Evolutionary conservation across 2,797 vertebrate species (phyloP).

Genomic region (Oophaga sylvatica): DNA sequence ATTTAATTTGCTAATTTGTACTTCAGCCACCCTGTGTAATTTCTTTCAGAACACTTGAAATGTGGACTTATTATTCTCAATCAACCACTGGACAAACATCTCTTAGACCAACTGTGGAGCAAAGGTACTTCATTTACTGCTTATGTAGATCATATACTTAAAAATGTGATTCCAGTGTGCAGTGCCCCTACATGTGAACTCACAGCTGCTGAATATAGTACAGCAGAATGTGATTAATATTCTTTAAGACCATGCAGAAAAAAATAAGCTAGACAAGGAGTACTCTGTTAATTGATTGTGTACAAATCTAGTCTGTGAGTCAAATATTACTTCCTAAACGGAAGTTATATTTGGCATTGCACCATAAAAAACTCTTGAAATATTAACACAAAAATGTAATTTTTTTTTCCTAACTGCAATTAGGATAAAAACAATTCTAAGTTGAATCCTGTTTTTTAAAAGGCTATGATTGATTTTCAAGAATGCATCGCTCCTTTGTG

Average conservation of each 20-base stretch:
- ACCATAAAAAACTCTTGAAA: neutral
- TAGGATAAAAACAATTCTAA: no score
- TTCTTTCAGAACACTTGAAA: constrained; percentile 45
- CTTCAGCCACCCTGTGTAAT: neutral
- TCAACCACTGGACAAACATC: constrained; percentile 42
- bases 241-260: neutral
- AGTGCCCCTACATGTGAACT: neutral
- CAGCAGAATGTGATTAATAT: neutral
- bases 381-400: no score
- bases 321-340: neutral
- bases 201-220: neutral
- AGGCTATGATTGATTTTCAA: no score
- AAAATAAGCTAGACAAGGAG: neutral
- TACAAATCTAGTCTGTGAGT: neutral
- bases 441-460: no score
- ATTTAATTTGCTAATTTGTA: neutral
- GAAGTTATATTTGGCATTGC: neutral
- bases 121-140: constrained; percentile 43
- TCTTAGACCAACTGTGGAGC: constrained; percentile 43
- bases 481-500: no score
- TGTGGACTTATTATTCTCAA: constrained; percentile 59
- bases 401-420: no score
- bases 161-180: neutral
- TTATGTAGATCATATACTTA: neutral
- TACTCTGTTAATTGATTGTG: neutral